These are phyloP conservation scores for Scaptomyza flava DNA, from an alignment of 2,888 invertebrate genomes.

Conservation along the genomic window DNA sequence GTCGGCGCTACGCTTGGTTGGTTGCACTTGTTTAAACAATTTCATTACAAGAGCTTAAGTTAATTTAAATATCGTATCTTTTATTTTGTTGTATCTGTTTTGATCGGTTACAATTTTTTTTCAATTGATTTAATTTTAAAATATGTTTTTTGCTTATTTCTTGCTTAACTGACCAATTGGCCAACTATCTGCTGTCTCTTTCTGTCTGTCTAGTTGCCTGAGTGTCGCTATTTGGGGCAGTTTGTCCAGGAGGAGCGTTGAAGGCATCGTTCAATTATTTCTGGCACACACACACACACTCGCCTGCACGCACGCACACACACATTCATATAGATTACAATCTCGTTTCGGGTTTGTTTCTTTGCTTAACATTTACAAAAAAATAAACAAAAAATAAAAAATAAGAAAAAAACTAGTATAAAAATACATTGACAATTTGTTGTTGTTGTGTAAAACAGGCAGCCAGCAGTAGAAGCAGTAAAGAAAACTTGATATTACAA, in stretches of 20 bases:
- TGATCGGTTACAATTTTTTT: constrained; percentile 12
- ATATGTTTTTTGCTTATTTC: constrained; percentile 16
- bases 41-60: constrained; percentile 1
- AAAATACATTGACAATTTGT: constrained; percentile 64
- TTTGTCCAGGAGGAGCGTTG: constrained; percentile 24
- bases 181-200: constrained; percentile 14
- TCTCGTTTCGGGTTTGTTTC: constrained; percentile 33
- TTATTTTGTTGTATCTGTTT: constrained; percentile 19
- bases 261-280: constrained; percentile 26
- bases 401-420: constrained; percentile 54
- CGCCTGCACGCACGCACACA: constrained; percentile 11
- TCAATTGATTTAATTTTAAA: constrained; percentile 31
- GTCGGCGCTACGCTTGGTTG: constrained; percentile 16
- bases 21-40: background rate
- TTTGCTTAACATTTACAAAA: constrained; percentile 40
- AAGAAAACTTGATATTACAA: constrained; percentile 45
- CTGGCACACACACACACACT: constrained; percentile 11
- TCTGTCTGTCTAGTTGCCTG: background rate
- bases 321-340: constrained; percentile 23
- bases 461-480: constrained; percentile 36
- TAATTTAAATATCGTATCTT: constrained; percentile 29
- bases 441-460: constrained; percentile 34
- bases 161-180: constrained; percentile 27
- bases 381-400: no score
- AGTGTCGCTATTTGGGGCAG: constrained; percentile 6